These are phyloP conservation scores for Perognathus longimembris DNA, from an alignment of 2,113 vertebrate species.

Conservation along the genomic window DNA sequence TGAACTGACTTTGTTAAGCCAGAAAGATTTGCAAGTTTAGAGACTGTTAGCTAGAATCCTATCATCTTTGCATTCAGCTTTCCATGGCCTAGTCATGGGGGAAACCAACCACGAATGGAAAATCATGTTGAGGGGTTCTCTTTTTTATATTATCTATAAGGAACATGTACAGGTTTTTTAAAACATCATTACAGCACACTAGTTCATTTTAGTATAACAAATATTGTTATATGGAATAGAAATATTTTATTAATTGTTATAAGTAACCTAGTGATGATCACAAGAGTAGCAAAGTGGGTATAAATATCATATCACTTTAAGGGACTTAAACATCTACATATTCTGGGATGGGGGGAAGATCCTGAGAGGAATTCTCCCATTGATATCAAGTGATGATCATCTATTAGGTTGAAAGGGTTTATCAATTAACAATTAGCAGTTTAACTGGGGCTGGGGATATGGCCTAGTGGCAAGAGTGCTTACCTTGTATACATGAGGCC, in stretches of 20 bases:
- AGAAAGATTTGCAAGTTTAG: neutral
- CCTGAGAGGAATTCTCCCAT: neutral
- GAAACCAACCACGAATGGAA: neutral
- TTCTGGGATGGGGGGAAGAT: neutral
- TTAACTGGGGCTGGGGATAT: neutral
- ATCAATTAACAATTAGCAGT: neutral
- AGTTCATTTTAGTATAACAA: neutral
- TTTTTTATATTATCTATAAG: neutral
- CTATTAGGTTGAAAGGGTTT: conserved; percentile 4
- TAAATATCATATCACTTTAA: neutral
- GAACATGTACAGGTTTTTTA: neutral
- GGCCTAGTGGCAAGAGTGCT: too few species aligned
- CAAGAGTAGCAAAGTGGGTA: neutral
- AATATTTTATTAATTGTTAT: neutral
- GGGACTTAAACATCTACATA: neutral
- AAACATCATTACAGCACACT: neutral
- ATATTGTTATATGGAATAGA: neutral
- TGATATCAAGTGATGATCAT: neutral
- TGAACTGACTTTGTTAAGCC: neutral
- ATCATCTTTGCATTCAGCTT: neutral
- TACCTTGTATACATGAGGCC: too few species aligned
- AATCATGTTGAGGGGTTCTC: neutral
- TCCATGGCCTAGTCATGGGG: neutral
- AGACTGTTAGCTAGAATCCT: neutral
- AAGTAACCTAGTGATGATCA: neutral